Base-by-base conservation (phyloP, 1,140 invertebrate genomes). In the Drosophila mayri region DNA sequence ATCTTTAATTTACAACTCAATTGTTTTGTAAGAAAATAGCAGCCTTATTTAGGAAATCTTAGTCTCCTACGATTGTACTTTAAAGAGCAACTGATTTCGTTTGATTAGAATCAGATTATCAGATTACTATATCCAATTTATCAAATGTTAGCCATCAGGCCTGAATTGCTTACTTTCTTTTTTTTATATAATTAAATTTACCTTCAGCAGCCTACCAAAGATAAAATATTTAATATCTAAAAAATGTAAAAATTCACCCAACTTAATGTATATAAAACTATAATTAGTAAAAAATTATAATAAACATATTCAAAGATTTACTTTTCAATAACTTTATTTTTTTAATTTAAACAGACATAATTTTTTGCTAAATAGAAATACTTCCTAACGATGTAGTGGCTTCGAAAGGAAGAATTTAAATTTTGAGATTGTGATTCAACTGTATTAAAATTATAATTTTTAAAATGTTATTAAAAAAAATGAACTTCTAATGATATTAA, bases 51-150 rank as follows among this genome's bases (percentile, higher is more conserved):
- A 5, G 3, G 8, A 54, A 16, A 18, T 25, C 11, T 12, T 32
- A 18, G 10, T 32, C 32, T 49, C 14, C 22, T 22, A 32, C 3
- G 54, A 76, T 67, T 57, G 54, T 62, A 70, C 55, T 79, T 77
- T 76, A 63, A 25, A 80, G 52, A 80, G 58, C 65, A 25, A 46
- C 76, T 80, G 9, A 10, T 22, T 22, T 37, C 22, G 8, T 54
- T 37, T 50, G 11, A 22, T 0, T 14, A 25, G 14, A 16, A 49
- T n/a, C 18, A 11, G 1, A 28, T n/a, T 30, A 18, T 5, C 2
- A 49, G 25, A 25, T 25, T 25, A 25, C 25, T 25, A 25, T 49
- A 49, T 30, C 16, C n/a, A 11, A 49, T 30, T 10, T 4, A 28
- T 49, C 1, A 22, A 46, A 25, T 16, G 4, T 8, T 10, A 18